Evolutionary conservation across 64 coral and sea anemone species (phyloP).

Genomic region (Pachyseris speciosa): DNA sequence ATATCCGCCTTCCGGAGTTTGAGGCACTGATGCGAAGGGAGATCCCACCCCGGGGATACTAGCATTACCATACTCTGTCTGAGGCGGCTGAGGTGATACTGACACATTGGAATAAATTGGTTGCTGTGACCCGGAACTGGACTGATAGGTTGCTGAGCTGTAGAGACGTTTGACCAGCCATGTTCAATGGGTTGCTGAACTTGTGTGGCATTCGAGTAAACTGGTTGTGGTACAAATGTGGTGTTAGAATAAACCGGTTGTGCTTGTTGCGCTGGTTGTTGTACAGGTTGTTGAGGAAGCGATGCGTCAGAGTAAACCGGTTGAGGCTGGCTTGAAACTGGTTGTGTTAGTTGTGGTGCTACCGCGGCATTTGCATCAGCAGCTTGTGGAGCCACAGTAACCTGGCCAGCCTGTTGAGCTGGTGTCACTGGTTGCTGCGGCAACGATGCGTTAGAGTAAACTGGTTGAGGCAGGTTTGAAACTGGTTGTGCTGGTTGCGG

Average conservation of each 20-base stretch:
- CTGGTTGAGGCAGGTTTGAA: constrained; percentile 1
- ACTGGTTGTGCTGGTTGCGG: neutral
- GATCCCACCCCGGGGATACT: neutral
- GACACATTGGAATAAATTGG: constrained; percentile 1
- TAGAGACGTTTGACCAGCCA: neutral
- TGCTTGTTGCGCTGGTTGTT: neutral
- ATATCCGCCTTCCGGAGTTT: neutral
- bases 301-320: neutral
- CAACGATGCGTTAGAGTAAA: neutral
- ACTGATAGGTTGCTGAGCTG: neutral
- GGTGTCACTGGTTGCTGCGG: neutral
- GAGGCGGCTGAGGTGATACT: neutral
- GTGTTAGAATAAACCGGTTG: neutral
- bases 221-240: constrained; percentile 1
- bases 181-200: neutral
- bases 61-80: neutral
- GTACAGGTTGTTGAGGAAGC: neutral
- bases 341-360: neutral
- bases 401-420: neutral
- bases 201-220: neutral
- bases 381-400: neutral
- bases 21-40: neutral
- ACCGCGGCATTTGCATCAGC: neutral
- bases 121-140: neutral
- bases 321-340: neutral